Base-by-base conservation (phyloP, 2,888 invertebrate genomes). In the Rhabditoides inermis region DNA sequence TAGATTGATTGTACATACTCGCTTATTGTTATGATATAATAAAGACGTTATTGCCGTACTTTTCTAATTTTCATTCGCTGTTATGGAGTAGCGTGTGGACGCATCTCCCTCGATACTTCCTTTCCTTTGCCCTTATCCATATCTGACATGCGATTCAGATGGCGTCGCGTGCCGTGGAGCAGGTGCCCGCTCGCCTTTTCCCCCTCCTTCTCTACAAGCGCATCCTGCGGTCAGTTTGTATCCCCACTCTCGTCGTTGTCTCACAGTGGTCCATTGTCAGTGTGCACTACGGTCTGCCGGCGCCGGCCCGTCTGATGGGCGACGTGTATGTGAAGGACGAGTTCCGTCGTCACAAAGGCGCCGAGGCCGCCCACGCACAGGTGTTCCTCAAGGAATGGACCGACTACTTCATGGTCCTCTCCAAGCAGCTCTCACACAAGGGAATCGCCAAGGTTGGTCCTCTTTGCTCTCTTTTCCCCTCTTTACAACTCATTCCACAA, bases 261-360 rank as follows among this genome's bases (percentile, higher is more conserved):
- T 36, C 4, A 37, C n/a, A 47, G 26, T 36, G 37, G 32, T 35
- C 12, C 22, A 47, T 45, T 5, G 53, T 45, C 35, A 66, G 71
- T 30, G 54, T 72, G 1, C 72, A 72, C 51, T 72, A 70, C 53
- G 71, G 71, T 5, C 56, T 72, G 12, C 72, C 72, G 20, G 27
- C 58, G 7, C 56, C 56, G 15, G 71, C 68, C 7, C 55, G 70
- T 20, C 35, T 65, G 7, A 67, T 72, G 59, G 72, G 72, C 46
- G 72, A 72, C 53, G 49, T 58, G 4, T 72, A 72, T 46, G 72
- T 72, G 6, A 67, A 66, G 51, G 65, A 65, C 41, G 72, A 72
- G 49, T 72, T 71, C 55, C 46, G 60, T 28, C 30, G 53, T 25
- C 70, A 70, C 49, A 62, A 59, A 39, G 51, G 47, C 22, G 68